Evolutionary conservation across 2,888 invertebrate genomes (phyloP), one percentile per base, ranked within the genome.

Genomic region (Himalopsyche tibetana): DNA sequence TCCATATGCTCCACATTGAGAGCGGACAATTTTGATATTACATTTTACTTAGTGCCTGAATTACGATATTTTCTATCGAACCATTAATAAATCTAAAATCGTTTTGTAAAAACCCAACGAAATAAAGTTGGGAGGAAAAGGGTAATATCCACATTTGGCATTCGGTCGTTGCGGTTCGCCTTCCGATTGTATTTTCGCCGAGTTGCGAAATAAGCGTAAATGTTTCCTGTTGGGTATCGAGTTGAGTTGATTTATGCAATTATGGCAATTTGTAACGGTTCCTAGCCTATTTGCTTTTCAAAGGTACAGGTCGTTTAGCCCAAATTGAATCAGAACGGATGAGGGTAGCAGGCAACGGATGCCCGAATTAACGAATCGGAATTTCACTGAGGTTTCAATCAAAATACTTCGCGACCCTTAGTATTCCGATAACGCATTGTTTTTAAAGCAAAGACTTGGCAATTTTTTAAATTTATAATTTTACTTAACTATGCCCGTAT

Each of bases 221-320:
- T 63, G 63, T 63, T 63, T 63, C 19, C 63, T n/a, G 63, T 63
- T 19, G 28, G 19, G 63, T 63, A 63, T 63, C 63, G 63, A 63
- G 19, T 63, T 19, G 45, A 63, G 63, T 63, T 63, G 63, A 63
- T 63, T 63, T 63, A 63, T 63, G 63, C 63, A 63, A 63, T 63
- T 63, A 63, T 63, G 63, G 63, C 63, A 63, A 63, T 63, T 63
- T 63, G 63, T 63, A 63, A 63, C 63, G 63, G 63, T 63, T 28
- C 19, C 63, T 19, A n/a, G 63, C 8, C 63, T 63, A 28, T 63
- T 63, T 63, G 63, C 63, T 63, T 63, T 63, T 63, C 63, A 63
- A 63, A 63, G 63, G 63, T 28, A 63, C 63, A 63, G 63, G 63
- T 63, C 63, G 63, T 63, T 63, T 63, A 63, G 63, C 28, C 63